A percentile compares a stretch with the other conserved stretches of the same genome.
These are phyloP conservation scores for Agonopterix subpropinquella DNA, from an alignment of 2,888 invertebrate species.

Conservation along the genomic window DNA sequence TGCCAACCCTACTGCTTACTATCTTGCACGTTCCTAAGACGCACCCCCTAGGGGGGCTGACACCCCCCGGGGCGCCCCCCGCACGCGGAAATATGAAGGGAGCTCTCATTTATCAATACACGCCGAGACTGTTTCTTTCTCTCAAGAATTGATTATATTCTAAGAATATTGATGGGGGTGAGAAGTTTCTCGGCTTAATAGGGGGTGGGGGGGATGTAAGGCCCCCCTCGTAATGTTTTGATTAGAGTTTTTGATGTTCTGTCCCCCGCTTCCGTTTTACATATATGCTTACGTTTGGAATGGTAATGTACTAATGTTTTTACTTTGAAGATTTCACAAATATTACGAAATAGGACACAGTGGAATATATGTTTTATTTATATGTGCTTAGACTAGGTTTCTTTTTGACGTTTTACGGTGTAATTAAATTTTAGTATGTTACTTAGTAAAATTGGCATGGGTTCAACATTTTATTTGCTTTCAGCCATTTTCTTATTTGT, in stretches of 20 bases:
- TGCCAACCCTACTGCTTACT: conserved; percentile 66
- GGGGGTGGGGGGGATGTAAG: conserved; percentile 9
- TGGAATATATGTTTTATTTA: too few species aligned
- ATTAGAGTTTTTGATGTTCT: conserved; percentile 65
- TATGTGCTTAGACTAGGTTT: too few species aligned
- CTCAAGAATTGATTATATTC: conserved; percentile 74
- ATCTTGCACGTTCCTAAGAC: conserved; percentile 74
- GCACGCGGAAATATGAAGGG: conserved; percentile 73
- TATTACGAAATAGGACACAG: too few species aligned
- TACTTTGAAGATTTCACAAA: too few species aligned
- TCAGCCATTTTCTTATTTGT: too few species aligned
- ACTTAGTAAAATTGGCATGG: too few species aligned
- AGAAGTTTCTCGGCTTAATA: conserved; percentile 48
- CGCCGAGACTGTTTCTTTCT: conserved; percentile 70
- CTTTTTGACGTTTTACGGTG: too few species aligned
- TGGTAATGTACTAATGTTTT: conserved; percentile 11
- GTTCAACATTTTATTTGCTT: too few species aligned
- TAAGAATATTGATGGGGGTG: conserved; percentile 69
- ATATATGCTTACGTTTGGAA: conserved; percentile 6
- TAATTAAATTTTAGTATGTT: too few species aligned
- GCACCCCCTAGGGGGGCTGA: conserved; percentile 36
- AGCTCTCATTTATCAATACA: conserved; percentile 75
- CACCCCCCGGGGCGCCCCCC: conserved; percentile 30
- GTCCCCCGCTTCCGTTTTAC: conserved; percentile 5
- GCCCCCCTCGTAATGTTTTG: conserved; percentile 42